Evolutionary conservation across 2,888 invertebrate species (phyloP).

Genomic region (Chironomus tentans): DNA sequence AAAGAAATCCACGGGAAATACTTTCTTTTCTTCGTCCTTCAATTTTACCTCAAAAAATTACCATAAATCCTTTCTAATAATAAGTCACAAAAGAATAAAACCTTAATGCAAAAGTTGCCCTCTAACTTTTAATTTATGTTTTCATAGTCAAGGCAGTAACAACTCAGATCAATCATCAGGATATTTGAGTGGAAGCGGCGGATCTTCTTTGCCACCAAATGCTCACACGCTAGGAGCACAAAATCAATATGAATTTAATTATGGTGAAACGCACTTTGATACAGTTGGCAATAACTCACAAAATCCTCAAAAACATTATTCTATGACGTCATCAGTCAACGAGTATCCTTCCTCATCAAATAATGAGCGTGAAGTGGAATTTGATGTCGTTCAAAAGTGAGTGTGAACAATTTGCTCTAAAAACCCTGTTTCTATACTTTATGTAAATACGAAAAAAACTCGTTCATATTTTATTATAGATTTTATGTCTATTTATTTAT

Average conservation of each 20-base stretch:
- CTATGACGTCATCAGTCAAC: slow-evolving; percentile 30
- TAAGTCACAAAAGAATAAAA: no score
- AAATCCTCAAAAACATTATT: slow-evolving; percentile 49
- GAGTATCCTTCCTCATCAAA: slow-evolving; percentile 31
- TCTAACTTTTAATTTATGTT: background rate
- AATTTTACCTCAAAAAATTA: background rate
- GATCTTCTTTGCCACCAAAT: slow-evolving; percentile 16
- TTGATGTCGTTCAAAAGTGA: slow-evolving; percentile 28
- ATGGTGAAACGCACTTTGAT: background rate
- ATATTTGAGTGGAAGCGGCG: slow-evolving; percentile 25
- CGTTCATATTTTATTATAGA: no score
- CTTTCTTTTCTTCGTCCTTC: background rate
- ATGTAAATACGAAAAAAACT: no score
- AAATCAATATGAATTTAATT: slow-evolving; percentile 7
- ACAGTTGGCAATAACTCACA: slow-evolving; percentile 63
- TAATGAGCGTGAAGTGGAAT: slow-evolving; percentile 26
- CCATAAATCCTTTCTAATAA: background rate
- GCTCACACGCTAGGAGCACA: background rate
- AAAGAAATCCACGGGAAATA: background rate
- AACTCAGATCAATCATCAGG: slow-evolving; percentile 25
- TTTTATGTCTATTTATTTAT: no score
- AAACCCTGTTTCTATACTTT: no score
- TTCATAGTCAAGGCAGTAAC: slow-evolving; percentile 27
- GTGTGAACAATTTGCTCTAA: background rate
- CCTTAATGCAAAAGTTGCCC: background rate